A percentile compares a stretch with the other conserved stretches of the same genome.
These are phyloP conservation scores for Callospermophilus lateralis DNA, from an alignment of 2,113 vertebrate species.

Conservation along the genomic window DNA sequence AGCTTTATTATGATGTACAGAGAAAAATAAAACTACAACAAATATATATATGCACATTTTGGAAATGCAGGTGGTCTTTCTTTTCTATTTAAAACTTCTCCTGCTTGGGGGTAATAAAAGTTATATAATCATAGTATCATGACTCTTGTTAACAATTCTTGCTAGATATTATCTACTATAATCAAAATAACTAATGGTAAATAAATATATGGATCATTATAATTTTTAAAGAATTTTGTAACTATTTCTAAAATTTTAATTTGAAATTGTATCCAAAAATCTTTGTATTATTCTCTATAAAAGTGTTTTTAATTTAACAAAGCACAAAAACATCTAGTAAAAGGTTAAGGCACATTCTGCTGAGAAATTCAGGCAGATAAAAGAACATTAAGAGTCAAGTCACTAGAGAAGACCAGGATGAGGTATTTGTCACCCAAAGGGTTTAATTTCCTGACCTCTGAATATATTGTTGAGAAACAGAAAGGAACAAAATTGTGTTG, in stretches of 20 bases:
- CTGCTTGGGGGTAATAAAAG: background rate
- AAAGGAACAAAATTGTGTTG: background rate
- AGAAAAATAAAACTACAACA: background rate
- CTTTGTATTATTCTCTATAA: background rate
- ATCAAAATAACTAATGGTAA: background rate
- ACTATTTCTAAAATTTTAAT: background rate
- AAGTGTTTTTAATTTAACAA: constrained; percentile 15
- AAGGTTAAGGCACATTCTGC: background rate
- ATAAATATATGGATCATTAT: background rate
- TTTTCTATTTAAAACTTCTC: background rate
- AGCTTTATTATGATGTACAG: background rate
- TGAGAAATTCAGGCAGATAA: background rate
- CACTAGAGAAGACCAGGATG: constrained; percentile 28
- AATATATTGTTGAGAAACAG: constrained; percentile 13
- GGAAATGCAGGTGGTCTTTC: background rate
- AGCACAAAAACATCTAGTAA: background rate
- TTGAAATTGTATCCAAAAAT: background rate
- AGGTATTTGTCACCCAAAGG: background rate
- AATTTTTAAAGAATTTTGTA: background rate
- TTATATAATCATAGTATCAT: background rate
- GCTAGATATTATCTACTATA: background rate
- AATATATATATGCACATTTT: background rate
- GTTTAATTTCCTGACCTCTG: constrained; percentile 56
- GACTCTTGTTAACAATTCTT: background rate
- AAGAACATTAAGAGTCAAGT: background rate